phyloP scores from a whole-genome alignment of 2,888 invertebrate species.

The Ophioninae sp. region DNA sequence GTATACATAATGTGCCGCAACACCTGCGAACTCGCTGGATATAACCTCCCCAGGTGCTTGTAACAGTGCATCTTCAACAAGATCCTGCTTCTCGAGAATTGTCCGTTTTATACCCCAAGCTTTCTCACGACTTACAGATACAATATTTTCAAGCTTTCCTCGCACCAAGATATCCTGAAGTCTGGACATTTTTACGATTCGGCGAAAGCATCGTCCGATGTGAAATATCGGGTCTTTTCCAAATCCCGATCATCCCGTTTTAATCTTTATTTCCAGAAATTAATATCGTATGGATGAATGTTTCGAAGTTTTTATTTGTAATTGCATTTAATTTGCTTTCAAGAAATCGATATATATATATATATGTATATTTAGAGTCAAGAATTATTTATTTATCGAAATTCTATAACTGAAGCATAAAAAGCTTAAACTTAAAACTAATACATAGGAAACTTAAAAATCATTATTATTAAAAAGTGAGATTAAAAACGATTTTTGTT shows the following conservation, averaged over 20 bases:
- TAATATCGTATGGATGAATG: neutral
- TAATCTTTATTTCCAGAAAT: neutral
- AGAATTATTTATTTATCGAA: too few species aligned
- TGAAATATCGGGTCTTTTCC: neutral
- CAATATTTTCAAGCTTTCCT: constrained; percentile 8
- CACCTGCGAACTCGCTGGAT: constrained; percentile 39
- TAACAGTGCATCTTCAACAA: constrained; percentile 26
- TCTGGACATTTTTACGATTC: neutral
- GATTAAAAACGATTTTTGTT: too few species aligned
- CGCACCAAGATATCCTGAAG: constrained; percentile 10
- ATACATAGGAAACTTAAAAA: too few species aligned
- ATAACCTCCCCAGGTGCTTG: constrained; percentile 29
- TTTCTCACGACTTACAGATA: neutral
- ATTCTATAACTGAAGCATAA: too few species aligned
- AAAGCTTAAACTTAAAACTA: too few species aligned
- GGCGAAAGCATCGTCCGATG: neutral
- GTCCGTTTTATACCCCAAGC: constrained; percentile 29
- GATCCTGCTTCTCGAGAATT: constrained; percentile 37
- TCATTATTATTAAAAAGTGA: too few species aligned
- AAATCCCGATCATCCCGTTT: too few species aligned
- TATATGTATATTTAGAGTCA: too few species aligned
- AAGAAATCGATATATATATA: too few species aligned
- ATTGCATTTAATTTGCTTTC: too few species aligned
- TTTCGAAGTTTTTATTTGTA: too few species aligned
- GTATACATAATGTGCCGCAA: constrained; percentile 5